Base-by-base conservation (phyloP, 2,113 vertebrate genomes). In the Xenotilapia longispinis region DNA sequence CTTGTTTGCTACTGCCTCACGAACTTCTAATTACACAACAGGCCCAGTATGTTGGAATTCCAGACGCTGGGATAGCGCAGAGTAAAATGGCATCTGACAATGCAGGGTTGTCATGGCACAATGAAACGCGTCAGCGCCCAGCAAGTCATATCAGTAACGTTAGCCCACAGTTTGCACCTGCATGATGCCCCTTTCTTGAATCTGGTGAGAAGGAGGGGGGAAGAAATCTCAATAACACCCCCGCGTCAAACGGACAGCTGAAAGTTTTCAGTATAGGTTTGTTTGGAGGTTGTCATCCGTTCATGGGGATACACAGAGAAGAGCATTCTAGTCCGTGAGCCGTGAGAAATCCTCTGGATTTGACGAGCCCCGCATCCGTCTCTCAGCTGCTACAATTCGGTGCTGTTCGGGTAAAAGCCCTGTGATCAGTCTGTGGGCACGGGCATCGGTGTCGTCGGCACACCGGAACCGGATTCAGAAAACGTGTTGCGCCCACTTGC, bases 41-140 rank as follows among this genome's bases (percentile, higher is more conserved):
- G 92, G 90, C 93, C 93, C 93, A 84, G 90, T 94, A 86, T 89
- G 89, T 84, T 86, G 90, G 87, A 90, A 84, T 87, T 91, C 94
- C 95, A 92, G 91, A 83, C 93, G 91, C 83, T 87, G 90, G 93
- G 84, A 90, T 92, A 94, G 92, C 95, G 94, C 96, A 95, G 94
- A 89, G 94, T 91, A 95, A 94, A 95, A 96, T 95, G 93, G 94
- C 93, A 95, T 93, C 94, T 94, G 94, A 93, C 94, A 90, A 92
- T 94, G 95, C 95, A 87, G 92, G 91, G 91, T 90, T 93, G 92
- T 91, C 94, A 91, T 91, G 93, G 94, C 95, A 94, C 90, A 90
- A 81, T 86, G 87, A 92, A 93, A 87, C 92, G 94, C 94, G 91
- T 95, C 94, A 94, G 93, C 93, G 91, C 89, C 93, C 65, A 90